Evolutionary conservation across 2,888 invertebrate species (phyloP), one percentile per base, ranked within the genome.

Genomic region (Lepidonotus clava): DNA sequence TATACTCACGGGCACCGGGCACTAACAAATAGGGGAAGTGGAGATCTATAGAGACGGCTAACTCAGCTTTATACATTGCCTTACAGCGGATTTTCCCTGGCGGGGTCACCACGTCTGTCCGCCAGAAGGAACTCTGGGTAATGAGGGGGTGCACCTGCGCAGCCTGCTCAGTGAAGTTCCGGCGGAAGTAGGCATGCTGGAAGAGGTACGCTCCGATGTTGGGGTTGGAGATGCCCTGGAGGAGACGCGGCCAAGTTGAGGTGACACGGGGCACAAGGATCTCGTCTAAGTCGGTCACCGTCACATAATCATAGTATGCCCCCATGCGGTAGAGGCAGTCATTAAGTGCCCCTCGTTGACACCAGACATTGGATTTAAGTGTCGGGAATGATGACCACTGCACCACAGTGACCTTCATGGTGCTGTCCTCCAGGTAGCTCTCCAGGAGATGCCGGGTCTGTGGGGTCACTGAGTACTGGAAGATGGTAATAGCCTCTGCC

Each of bases 51-150:
- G 71, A 87, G 24, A 88, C 67, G 0, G 86, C 86, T 8, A 76
- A 28, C 5, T 53, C 76, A 21, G 87, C 86, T 1, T 51, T 24
- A 83, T 89, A 89, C 87, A 89, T 87, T 14, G 88, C 56, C 80
- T 89, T 89, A 77, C 89, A 89, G 21, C 89, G 86, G 21, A 89
- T 88, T 41, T 88, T 88, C 4, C 88, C 89, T 0, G 88, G 84
- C 24, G 89, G 89, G 0, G 76, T 71, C 24, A 87, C 87, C n/a
- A 84, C 83, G 34, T 83, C 84, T 5, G 89, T 87, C n/a, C 87
- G 71, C 83, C 86, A 88, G 34, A 88, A 85, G 5, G 88, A 87
- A 4, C 53, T 53, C 53, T 87, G 87, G n/a, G 89, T 83, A 32
- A 89, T 88, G 8, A 88, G 77, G 38, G 51, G 84, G 6, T 85